Evolutionary conservation across 2,797 vertebrate species (phyloP), one percentile per base, ranked within the genome.

Genomic region (Oreochromis mossambicus): DNA sequence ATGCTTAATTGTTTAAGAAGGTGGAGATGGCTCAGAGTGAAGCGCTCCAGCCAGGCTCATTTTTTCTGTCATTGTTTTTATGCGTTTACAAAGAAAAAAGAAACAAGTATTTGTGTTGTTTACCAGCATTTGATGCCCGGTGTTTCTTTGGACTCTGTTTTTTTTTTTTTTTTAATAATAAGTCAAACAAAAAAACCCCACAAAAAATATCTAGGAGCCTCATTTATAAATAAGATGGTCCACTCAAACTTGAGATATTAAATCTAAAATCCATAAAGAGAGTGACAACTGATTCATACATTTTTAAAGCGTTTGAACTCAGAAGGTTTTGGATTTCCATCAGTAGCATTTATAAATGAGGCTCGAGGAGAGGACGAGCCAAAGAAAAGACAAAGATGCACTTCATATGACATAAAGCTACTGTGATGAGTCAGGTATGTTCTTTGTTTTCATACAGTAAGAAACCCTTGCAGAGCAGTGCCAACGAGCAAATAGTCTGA

Each of bases 311-410:
- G 5, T 73, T 73, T 0, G 12, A 66, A 63, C 12, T 41, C 73
- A 32, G 2, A 75, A 56, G 19, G 13, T 77, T 86, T 87, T 26
- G 46, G 8, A 21, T 78, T 83, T 63, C 41, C 15, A 55, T 86
- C 17, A 19, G 41, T 24, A 34, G 8, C 13, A 43, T 32, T 66
- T 48, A 7, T 82, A 83, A 91, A 78, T 50, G 79, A 87, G 66
- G 75, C 83, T 87, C 17, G 29, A 55, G 80, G 66, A 89, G 77
- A 46, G 19, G 29, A 34, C 3, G 63, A 89, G 92, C 91, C 92
- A 92, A 93, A 94, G 87, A 90, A 87, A 82, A 48, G 19, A 88
- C 55, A 82, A 78, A 11, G 51, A 75, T 89, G 87, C 81, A 91
- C 87, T 82, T 86, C 51, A 82, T 26, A 8, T 29, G 24, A 58